Conservation (phyloP, 2,888 invertebrate genomes). For the Drosophila monieri region DNA sequence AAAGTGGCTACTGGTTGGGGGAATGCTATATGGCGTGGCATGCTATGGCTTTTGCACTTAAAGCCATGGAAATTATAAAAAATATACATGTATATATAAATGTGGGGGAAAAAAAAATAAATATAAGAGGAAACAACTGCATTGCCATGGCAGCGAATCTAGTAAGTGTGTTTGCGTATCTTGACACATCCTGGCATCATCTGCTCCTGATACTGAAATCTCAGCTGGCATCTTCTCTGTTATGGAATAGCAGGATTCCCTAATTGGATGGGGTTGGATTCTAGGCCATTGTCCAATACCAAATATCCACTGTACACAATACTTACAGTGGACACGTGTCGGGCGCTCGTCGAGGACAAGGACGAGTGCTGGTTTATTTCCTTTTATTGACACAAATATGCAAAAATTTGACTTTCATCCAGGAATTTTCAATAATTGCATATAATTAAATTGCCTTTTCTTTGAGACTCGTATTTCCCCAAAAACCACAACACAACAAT, state of each 20-base stretch:
- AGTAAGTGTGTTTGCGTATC: slow-evolving; percentile 4
- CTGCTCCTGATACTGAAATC: not conserved
- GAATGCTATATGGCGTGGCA: not conserved
- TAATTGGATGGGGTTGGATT: not conserved
- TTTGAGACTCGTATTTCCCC: not conserved
- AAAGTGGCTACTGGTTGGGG: not conserved
- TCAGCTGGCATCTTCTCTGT: not conserved
- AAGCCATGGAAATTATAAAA: slow-evolving; percentile 15
- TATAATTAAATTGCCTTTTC: not conserved
- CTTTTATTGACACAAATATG: not conserved
- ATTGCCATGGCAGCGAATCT: slow-evolving; percentile 14
- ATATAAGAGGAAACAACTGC: not conserved
- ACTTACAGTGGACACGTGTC: not conserved
- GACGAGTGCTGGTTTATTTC: no score
- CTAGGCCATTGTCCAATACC: not conserved
- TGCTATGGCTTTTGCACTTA: slow-evolving; percentile 6
- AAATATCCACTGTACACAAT: not conserved
- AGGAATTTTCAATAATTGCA: not conserved
- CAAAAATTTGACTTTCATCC: not conserved
- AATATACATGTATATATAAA: not conserved
- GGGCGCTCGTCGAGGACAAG: not conserved
- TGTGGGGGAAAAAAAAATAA: not conserved
- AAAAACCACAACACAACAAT: not conserved
- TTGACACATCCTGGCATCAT: slow-evolving; percentile 3
- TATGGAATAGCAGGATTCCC: not conserved